These are phyloP conservation scores for Lepidocyrtoides sp. DNA, from an alignment of 2,888 invertebrate genomes.

Conservation along the genomic window DNA sequence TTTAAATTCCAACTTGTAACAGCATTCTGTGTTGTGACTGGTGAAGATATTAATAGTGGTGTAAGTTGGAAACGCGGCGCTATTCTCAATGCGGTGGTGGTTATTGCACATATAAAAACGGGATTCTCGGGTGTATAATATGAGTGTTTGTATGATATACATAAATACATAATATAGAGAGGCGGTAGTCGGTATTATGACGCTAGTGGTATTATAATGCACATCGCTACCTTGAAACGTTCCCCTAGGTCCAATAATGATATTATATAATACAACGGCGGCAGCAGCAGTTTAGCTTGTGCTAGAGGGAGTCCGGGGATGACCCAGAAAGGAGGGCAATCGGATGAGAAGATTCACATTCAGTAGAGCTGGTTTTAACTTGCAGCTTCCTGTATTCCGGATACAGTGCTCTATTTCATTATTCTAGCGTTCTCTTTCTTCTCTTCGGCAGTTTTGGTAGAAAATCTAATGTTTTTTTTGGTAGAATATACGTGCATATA, in stretches of 20 bases:
- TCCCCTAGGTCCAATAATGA: constrained; percentile 71
- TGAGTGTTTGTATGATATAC: not conserved
- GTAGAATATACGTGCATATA: not conserved
- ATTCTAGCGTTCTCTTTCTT: not conserved
- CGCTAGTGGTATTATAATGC: constrained; percentile 31
- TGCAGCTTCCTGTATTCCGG: constrained; percentile 43
- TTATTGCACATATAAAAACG: not conserved
- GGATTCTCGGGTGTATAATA: not conserved
- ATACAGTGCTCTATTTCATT: constrained; percentile 36
- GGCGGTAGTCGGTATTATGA: not conserved
- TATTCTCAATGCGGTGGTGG: constrained; percentile 33
- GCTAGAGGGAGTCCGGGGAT: constrained; percentile 63
- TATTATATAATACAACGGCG: constrained; percentile 56
- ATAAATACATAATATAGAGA: not conserved
- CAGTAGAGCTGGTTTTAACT: constrained; percentile 8
- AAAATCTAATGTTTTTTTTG: not conserved
- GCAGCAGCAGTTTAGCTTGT: not conserved
- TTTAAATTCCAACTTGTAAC: not conserved
- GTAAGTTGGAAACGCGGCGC: constrained; percentile 8
- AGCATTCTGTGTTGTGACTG: constrained; percentile 42
- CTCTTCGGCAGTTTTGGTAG: not conserved
- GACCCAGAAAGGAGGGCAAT: constrained; percentile 77
- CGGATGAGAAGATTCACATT: constrained; percentile 67
- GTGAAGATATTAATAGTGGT: constrained; percentile 38
- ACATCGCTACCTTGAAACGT: constrained; percentile 74